phyloP scores from a whole-genome alignment of 2,888 invertebrate genomes.

The Steinernema scapterisci region DNA sequence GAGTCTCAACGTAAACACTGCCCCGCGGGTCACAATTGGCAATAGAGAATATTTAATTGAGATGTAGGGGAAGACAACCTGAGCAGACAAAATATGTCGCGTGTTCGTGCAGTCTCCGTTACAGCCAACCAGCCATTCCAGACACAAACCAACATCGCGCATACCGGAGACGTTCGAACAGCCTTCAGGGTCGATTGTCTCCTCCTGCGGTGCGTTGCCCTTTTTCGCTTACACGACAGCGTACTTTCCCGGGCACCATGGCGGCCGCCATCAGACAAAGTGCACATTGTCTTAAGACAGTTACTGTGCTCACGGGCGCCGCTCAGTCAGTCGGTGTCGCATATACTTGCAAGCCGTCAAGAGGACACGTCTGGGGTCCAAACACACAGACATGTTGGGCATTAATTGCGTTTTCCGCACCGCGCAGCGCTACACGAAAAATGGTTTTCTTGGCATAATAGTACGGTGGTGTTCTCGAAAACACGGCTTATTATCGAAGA shows the following conservation, averaged over 20 bases:
- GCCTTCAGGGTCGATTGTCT: neutral
- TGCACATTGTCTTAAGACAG: constrained; percentile 24
- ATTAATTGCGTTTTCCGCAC: neutral
- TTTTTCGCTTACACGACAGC: neutral
- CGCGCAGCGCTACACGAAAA: neutral
- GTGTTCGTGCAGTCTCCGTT: no score
- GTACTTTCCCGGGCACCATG: neutral
- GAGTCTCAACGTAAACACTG: no score
- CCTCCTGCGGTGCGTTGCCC: neutral
- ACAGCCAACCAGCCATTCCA: no score
- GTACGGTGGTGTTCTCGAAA: neutral
- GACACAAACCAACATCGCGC: no score
- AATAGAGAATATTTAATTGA: no score
- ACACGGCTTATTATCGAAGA: neutral
- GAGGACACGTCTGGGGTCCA: no score
- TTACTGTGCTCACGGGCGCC: neutral
- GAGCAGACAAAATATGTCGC: no score
- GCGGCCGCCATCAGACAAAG: constrained; percentile 10
- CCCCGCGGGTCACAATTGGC: no score
- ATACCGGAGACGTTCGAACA: no score
- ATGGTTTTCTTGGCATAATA: neutral
- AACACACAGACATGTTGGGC: neutral
- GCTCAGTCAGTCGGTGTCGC: neutral
- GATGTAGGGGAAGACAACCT: no score
- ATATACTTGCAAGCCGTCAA: neutral